Percentiles rank a stretch among this genome's conserved stretches.
Conservation (phyloP, 1,140 invertebrate genomes). For the Sesamia nonagrioides region DNA sequence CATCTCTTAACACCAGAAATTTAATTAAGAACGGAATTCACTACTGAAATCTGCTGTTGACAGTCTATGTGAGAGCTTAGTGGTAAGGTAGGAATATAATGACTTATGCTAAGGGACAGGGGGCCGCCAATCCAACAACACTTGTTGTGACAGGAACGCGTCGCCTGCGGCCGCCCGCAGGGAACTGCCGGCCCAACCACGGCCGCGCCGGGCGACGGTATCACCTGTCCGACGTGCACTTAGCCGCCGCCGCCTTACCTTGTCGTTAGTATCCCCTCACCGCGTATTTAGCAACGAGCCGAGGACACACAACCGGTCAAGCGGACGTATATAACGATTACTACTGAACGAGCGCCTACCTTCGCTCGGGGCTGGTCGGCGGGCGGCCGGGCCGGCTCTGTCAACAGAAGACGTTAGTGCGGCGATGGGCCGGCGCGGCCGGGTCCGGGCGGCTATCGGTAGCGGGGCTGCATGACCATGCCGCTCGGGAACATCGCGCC, state of each 20-base stretch:
- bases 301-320: slow-evolving; percentile 62
- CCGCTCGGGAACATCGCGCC: slow-evolving; percentile 79
- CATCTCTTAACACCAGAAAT: slow-evolving; percentile 67
- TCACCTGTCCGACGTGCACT: slow-evolving; percentile 65
- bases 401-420: neutral
- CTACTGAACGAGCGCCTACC: slow-evolving; percentile 61
- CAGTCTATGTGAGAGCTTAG: slow-evolving; percentile 58
- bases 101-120: slow-evolving; percentile 68
- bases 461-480: slow-evolving; percentile 80
- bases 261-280: slow-evolving; percentile 64
- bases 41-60: slow-evolving; percentile 60
- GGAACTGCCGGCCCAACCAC: slow-evolving; percentile 81
- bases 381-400: slow-evolving; percentile 25
- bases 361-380: slow-evolving; percentile 52
- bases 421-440: slow-evolving; percentile 1
- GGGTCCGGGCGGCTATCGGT: slow-evolving; percentile 65
- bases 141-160: slow-evolving; percentile 77
- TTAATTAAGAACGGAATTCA: slow-evolving; percentile 57
- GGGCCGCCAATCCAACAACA: slow-evolving; percentile 85
- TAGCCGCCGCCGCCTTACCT: slow-evolving; percentile 60
- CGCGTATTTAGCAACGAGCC: slow-evolving; percentile 59
- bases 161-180: slow-evolving; percentile 75
- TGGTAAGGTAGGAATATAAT: slow-evolving; percentile 53
- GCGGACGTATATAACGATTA: slow-evolving; percentile 57
- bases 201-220: slow-evolving; percentile 61